Evolutionary conservation across 2,888 invertebrate genomes (phyloP), one percentile per base, ranked within the genome.

Genomic region (Polymixis lichenea): DNA sequence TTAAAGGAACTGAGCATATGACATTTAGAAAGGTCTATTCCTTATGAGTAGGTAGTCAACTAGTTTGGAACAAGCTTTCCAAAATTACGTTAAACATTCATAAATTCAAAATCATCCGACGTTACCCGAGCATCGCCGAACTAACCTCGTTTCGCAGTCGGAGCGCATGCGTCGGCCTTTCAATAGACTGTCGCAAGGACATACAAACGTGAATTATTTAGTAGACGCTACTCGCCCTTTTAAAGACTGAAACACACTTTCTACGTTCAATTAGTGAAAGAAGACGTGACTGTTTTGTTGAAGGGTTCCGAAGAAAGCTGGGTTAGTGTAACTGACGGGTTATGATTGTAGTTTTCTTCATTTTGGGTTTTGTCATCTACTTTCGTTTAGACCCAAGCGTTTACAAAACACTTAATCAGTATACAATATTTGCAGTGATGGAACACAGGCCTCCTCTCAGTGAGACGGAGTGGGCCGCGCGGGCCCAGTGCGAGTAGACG

Each of bases 151-250:
- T 87, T 74, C 77, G 78, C 62, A 86, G 73, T 84, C 88, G n/a
- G 11, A 0, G 74, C 88, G 86, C 86, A 78, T 86, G 82, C 82
- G 86, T 62, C 32, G 67, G 32, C 67, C 60, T 83, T 78, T 78
- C 78, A 86, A 75, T 75, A 86, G 80, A 58, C 64, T 62, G 70
- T 79, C 60, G 75, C 82, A 78, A 86, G 86, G 86, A 86, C 86
- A 61, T 32, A 60, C 64, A 64, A 1, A 32, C 72, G 66, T 87
- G 88, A 84, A 86, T 88, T 76, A 88, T 87, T 87, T 84, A 88
- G 82, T 70, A 49, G 69, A 51, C 64, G 72, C 62, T 38, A 62
- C 75, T n/a, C 84, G 25, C 79, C 84, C 88, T 84, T 85, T 77
- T 80, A 68, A 58, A 80, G 75, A 46, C 51, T 62, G 28, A 61